Evolutionary conservation across 1,140 invertebrate genomes (phyloP).

Genomic region (Camponotus vicinus): DNA sequence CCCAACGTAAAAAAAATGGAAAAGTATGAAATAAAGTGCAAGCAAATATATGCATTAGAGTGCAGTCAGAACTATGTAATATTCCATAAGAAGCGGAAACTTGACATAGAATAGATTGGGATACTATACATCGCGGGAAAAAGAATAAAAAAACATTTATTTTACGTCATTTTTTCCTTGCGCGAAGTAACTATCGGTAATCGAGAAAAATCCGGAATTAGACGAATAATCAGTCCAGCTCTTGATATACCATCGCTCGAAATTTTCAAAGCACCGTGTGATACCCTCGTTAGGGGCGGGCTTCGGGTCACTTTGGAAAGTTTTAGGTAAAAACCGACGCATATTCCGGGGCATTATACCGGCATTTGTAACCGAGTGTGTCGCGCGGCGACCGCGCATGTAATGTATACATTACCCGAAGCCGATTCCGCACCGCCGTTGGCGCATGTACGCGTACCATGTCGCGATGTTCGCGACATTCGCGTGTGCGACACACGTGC

Average conservation of each 20-base stretch:
- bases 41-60: not conserved
- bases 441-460: constrained; percentile 46
- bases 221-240: not conserved
- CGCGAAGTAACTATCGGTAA: not conserved
- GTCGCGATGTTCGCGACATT: constrained; percentile 25
- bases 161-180: not conserved
- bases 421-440: constrained; percentile 27
- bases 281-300: not conserved
- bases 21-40: not conserved
- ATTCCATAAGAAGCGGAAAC: not conserved
- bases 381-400: constrained; percentile 25
- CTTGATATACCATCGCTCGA: not conserved
- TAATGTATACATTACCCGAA: constrained; percentile 59
- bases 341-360: constrained; percentile 53
- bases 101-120: not conserved
- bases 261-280: not conserved
- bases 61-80: not conserved
- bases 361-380: constrained; percentile 49
- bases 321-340: constrained; percentile 37
- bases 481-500: not conserved
- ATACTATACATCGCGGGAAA: not conserved
- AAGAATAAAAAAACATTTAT: not conserved
- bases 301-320: not conserved
- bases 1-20: not conserved
- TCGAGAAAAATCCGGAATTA: constrained; percentile 9